Percentiles rank a stretch among this genome's conserved stretches.
Evolutionary conservation across 2,113 vertebrate species (phyloP).

Genomic region (Cottus gobio): DNA sequence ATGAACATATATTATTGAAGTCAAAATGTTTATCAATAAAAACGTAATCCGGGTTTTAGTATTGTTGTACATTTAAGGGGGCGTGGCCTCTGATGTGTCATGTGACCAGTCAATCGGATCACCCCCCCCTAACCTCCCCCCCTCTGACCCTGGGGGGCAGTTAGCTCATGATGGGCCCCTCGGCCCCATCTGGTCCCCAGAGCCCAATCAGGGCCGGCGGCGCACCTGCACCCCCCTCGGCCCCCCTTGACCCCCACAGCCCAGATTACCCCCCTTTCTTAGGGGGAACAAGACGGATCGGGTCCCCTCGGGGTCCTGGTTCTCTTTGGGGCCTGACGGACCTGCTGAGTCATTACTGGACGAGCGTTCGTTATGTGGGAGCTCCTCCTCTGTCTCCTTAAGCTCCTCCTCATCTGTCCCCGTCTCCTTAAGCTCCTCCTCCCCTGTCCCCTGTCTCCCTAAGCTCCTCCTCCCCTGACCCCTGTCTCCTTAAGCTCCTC

Average conservation of each 20-base stretch:
- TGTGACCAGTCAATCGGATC: slow-evolving; percentile 53
- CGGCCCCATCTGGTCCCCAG: slow-evolving; percentile 72
- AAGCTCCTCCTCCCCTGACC: no score
- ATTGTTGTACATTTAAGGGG: no score
- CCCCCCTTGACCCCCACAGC: background rate
- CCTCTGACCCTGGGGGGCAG: slow-evolving; percentile 74
- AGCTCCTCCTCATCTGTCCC: no score
- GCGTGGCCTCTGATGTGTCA: slow-evolving; percentile 1
- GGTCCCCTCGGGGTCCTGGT: slow-evolving; percentile 74
- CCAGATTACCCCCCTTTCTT: slow-evolving; percentile 82
- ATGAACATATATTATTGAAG: no score
- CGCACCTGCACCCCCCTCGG: slow-evolving; percentile 81
- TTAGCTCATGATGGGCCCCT: slow-evolving; percentile 68
- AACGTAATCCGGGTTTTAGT: no score
- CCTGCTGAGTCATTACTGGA: slow-evolving; percentile 80
- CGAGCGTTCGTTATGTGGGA: slow-evolving; percentile 76
- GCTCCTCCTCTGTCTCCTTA: no score
- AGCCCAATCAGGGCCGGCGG: slow-evolving; percentile 74
- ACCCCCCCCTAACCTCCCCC: slow-evolving; percentile 10
- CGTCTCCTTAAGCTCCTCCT: slow-evolving; percentile 37
- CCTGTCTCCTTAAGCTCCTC: no score
- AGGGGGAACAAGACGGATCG: slow-evolving; percentile 77
- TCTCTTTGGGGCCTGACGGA: slow-evolving; percentile 39
- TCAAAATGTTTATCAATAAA: no score
- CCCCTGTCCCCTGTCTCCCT: slow-evolving; percentile 75